Percentiles rank a stretch among this genome's conserved stretches.
These are phyloP conservation scores for Limnothrissa miodon DNA, from an alignment of 2,113 vertebrate genomes.

Conservation along the genomic window DNA sequence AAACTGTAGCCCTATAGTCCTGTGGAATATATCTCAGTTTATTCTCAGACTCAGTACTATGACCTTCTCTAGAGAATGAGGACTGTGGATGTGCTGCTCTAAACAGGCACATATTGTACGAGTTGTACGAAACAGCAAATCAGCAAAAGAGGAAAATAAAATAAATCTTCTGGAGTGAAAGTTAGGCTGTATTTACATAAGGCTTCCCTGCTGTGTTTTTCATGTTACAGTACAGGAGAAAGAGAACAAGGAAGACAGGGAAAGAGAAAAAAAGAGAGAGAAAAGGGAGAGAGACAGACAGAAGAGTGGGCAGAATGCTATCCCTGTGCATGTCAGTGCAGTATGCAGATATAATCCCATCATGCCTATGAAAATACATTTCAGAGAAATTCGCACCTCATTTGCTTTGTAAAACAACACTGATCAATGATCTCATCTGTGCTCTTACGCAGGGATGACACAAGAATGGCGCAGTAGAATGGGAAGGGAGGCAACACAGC, in stretches of 20 bases:
- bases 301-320: background rate
- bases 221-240: background rate
- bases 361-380: slow-evolving; percentile 54
- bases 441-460: background rate
- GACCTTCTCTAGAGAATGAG: background rate
- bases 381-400: slow-evolving; percentile 37
- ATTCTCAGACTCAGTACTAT: background rate
- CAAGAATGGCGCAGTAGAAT: background rate
- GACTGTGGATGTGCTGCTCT: background rate
- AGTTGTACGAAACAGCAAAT: background rate
- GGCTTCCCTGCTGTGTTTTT: background rate
- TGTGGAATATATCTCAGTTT: background rate
- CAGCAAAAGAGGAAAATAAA: background rate
- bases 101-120: background rate
- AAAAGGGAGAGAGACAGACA: background rate
- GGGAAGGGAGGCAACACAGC: background rate
- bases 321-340: background rate
- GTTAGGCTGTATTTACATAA: background rate
- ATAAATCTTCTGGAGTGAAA: background rate
- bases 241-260: background rate
- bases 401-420: slow-evolving; percentile 57
- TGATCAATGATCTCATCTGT: slow-evolving; percentile 9
- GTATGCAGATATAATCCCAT: slow-evolving; percentile 15
- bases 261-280: background rate
- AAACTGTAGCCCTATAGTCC: background rate